Conservation (phyloP, 2,797 vertebrate genomes). For the Natrix natrix region DNA sequence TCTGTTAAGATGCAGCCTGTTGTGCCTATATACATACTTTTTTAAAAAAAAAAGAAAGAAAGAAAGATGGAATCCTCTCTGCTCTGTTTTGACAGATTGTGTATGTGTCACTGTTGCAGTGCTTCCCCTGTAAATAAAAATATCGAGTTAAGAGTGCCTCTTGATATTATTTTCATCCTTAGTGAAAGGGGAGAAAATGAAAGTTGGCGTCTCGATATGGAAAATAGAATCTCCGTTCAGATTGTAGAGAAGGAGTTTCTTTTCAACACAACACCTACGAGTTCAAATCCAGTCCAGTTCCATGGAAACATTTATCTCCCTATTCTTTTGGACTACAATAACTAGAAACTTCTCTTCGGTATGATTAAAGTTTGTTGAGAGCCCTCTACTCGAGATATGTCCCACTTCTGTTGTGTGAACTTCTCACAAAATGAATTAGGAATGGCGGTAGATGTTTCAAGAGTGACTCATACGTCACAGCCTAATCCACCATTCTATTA, state of each 20-base stretch:
- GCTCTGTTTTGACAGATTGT: constrained; percentile 24
- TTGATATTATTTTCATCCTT: constrained; percentile 34
- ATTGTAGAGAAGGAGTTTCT: constrained; percentile 35
- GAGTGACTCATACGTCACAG: not conserved
- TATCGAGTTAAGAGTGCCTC: constrained; percentile 37
- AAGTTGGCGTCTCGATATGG: constrained; percentile 33
- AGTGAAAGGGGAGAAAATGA: constrained; percentile 28
- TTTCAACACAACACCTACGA: constrained; percentile 1
- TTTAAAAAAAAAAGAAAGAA: not conserved
- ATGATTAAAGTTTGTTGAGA: not conserved
- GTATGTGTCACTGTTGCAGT: constrained; percentile 26
- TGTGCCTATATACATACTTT: not conserved
- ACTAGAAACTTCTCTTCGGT: not conserved
- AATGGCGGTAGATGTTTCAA: not conserved
- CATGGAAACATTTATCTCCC: constrained; percentile 31
- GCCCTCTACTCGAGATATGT: not conserved
- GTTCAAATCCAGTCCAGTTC: constrained; percentile 31
- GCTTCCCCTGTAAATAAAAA: constrained; percentile 52
- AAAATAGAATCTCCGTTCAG: constrained; percentile 27
- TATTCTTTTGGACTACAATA: not conserved
- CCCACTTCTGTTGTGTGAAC: not conserved
- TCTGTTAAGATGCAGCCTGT: too few relatives aligned
- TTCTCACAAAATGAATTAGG: not conserved
- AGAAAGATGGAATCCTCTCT: constrained; percentile 5
- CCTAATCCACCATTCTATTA: not conserved